Conservation (phyloP, 2,797 vertebrate species). For the Galago senegalensis region DNA sequence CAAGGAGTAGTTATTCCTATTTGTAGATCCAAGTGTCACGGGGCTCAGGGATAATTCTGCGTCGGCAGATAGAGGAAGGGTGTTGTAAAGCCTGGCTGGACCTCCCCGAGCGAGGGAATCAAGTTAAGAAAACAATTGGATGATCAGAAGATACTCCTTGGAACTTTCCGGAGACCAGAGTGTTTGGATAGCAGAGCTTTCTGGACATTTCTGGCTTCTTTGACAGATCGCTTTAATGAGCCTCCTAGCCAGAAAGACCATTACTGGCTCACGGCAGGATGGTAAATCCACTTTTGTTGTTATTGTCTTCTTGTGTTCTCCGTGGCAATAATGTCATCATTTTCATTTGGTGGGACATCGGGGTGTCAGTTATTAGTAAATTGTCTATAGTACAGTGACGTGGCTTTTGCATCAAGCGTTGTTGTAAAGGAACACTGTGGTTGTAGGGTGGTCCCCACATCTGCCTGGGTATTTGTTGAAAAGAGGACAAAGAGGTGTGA, state of each 20-base stretch:
- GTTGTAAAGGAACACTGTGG: slow-evolving; percentile 53
- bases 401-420: not conserved
- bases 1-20: not conserved
- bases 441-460: not conserved
- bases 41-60: not conserved
- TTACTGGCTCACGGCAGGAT: not conserved
- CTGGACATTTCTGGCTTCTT: not conserved
- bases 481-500: not conserved
- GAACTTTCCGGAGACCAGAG: not conserved
- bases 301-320: slow-evolving; percentile 53
- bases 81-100: not conserved
- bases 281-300: not conserved
- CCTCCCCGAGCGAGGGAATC: not conserved
- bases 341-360: slow-evolving; percentile 6
- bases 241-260: not conserved
- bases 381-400: slow-evolving; percentile 21
- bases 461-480: slow-evolving; percentile 51
- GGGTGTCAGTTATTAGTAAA: not conserved
- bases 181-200: not conserved
- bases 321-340: not conserved
- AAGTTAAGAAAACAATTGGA: not conserved
- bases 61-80: not conserved
- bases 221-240: not conserved
- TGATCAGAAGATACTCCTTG: not conserved
- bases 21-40: not conserved